These are phyloP conservation scores for Distichodus sexfasciatus DNA, from an alignment of 2,797 vertebrate species.

Conservation along the genomic window DNA sequence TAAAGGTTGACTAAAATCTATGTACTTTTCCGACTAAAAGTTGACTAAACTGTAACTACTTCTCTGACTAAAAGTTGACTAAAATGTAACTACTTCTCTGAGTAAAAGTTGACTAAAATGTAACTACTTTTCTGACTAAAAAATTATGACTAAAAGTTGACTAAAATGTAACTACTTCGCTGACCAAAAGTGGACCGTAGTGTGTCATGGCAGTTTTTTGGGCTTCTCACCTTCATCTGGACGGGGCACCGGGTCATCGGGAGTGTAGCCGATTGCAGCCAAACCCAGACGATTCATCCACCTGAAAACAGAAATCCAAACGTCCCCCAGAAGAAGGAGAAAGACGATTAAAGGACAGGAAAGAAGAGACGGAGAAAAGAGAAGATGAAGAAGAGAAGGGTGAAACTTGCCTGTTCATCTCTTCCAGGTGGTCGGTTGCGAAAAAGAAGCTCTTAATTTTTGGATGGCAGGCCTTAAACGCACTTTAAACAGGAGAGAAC, in stretches of 20 bases:
- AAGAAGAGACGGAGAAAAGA: background rate
- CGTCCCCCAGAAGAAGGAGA: background rate
- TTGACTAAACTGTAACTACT: too few species aligned
- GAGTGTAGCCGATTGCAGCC: slow-evolving; percentile 79
- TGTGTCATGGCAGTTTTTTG: too few species aligned
- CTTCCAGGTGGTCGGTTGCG: slow-evolving; percentile 68
- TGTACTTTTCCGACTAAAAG: too few species aligned
- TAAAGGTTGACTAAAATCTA: too few species aligned
- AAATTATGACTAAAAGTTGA: too few species aligned
- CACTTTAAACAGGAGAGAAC: slow-evolving; percentile 52
- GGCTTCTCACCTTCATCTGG: slow-evolving; percentile 76
- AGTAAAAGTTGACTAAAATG: too few species aligned
- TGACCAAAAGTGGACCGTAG: background rate
- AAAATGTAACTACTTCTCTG: too few species aligned
- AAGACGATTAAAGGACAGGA: background rate
- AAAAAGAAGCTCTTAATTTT: slow-evolving; percentile 82
- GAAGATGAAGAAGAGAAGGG: background rate
- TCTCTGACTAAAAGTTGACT: too few species aligned
- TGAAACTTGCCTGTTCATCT: slow-evolving; percentile 77
- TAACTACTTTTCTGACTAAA: too few species aligned
- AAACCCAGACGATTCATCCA: slow-evolving; percentile 81
- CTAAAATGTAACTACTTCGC: too few species aligned
- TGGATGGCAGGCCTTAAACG: slow-evolving; percentile 80
- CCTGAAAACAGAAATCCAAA: slow-evolving; percentile 51
- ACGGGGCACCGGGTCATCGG: slow-evolving; percentile 77